A percentile compares a stretch with the other conserved stretches of the same genome.
Evolutionary conservation across 92 coral and sea anemone species (phyloP).

Genomic region (Palythoa heliodiscus): DNA sequence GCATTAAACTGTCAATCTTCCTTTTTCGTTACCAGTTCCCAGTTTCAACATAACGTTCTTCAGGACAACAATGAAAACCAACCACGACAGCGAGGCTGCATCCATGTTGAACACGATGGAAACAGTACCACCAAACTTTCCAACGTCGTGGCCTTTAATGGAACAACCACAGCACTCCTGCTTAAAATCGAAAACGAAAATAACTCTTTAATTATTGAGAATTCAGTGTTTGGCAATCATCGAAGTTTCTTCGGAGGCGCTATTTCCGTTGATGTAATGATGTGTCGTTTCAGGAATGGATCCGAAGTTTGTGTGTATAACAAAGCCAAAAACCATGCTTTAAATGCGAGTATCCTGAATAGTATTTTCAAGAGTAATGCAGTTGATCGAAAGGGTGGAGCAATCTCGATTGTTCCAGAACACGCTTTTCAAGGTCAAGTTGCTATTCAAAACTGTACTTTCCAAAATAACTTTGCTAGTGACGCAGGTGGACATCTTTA

Average conservation of each 20-base stretch:
- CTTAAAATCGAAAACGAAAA: not conserved
- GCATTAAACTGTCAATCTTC: too few species aligned
- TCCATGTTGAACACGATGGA: conserved; percentile 30
- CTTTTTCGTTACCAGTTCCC: too few species aligned
- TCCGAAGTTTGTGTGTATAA: conserved; percentile 5
- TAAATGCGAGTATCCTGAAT: not conserved
- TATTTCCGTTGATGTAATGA: conserved; percentile 2
- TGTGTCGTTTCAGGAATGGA: conserved; percentile 4
- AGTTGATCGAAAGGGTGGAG: conserved; percentile 25
- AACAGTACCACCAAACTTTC: conserved; percentile 11
- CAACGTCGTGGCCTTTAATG: not conserved
- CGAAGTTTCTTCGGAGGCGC: conserved; percentile 30
- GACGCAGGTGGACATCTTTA: conserved; percentile 24
- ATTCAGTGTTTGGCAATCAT: not conserved
- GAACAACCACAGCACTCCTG: conserved; percentile 21
- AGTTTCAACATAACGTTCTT: conserved; percentile 11
- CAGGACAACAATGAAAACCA: not conserved
- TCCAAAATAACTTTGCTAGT: conserved; percentile 15
- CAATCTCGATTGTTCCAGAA: conserved; percentile 18
- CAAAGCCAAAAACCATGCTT: not conserved
- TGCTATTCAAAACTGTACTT: not conserved
- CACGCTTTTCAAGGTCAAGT: conserved; percentile 24
- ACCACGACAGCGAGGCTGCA: conserved; percentile 5
- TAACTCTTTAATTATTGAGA: conserved; percentile 15
- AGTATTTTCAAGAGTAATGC: not conserved